Conservation (phyloP, 2,888 invertebrate genomes). For the Drosophila kanekoi region DNA sequence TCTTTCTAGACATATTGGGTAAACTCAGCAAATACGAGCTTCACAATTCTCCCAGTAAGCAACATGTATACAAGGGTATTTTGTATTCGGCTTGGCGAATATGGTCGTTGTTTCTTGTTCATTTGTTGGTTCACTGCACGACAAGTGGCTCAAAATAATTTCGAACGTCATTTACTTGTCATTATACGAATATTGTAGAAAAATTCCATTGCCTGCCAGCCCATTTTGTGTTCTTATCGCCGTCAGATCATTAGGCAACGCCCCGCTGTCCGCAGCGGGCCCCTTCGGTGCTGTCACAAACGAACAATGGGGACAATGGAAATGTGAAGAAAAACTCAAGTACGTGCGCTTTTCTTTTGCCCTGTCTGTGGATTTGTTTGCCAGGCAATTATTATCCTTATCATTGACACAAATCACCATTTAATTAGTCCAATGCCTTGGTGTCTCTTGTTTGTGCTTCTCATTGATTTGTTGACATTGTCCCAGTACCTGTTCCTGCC, state of each 20-base stretch:
- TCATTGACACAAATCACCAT: conserved; percentile 81
- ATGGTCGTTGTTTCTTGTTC: conserved; percentile 11
- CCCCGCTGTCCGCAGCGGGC: not conserved
- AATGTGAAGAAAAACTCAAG: conserved; percentile 28
- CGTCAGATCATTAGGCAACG: conserved; percentile 70
- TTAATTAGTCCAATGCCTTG: conserved; percentile 79
- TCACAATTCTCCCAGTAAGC: no score
- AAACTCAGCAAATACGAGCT: no score
- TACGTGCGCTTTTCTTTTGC: conserved; percentile 30
- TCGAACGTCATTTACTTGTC: conserved; percentile 73
- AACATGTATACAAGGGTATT: not conserved
- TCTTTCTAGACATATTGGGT: no score
- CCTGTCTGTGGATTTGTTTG: conserved; percentile 66
- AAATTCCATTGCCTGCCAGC: conserved; percentile 44
- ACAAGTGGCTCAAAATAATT: conserved; percentile 69
- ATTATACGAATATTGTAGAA: conserved; percentile 48
- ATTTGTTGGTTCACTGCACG: conserved; percentile 69
- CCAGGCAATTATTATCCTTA: conserved; percentile 79
- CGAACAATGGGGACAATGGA: conserved; percentile 20
- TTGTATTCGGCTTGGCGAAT: not conserved
- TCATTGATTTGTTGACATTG: conserved; percentile 79
- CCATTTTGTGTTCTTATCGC: conserved; percentile 63
- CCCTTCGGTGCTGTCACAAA: not conserved
- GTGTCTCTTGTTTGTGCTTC: conserved; percentile 57
- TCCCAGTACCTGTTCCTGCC: conserved; percentile 4